A percentile compares a stretch with the other conserved stretches of the same genome.
These are phyloP conservation scores for Pogonophryne albipinna DNA, from an alignment of 2,797 vertebrate species.

Conservation along the genomic window DNA sequence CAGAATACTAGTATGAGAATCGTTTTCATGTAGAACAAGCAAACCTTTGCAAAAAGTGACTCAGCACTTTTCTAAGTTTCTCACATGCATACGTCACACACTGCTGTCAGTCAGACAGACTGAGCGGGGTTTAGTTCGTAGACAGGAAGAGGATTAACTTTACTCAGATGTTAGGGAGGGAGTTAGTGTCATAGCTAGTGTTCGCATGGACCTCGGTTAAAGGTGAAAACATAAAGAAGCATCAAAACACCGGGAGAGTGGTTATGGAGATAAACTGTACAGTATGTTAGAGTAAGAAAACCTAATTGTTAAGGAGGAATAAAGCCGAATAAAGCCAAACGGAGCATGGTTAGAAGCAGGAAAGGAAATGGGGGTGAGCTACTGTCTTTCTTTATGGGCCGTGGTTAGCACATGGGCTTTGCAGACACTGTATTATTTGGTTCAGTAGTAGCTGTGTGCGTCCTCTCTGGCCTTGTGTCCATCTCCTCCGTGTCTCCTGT, in stretches of 20 bases:
- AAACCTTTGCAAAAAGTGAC: conserved; percentile 53
- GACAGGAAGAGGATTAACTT: conserved; percentile 38
- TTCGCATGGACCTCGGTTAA: conserved; percentile 75
- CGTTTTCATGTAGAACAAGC: conserved; percentile 58
- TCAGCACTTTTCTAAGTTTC: conserved; percentile 57
- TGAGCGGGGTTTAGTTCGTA: conserved; percentile 47
- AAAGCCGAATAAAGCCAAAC: conserved; percentile 59
- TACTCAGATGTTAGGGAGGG: conserved; percentile 32
- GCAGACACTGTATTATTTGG: conserved; percentile 71
- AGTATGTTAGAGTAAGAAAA: conserved; percentile 51
- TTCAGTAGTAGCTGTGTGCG: conserved; percentile 81
- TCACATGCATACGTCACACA: conserved; percentile 63
- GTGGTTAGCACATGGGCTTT: conserved; percentile 71
- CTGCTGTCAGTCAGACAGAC: conserved; percentile 47
- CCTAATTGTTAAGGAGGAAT: conserved; percentile 40
- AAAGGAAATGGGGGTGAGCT: conserved; percentile 41
- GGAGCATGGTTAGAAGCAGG: conserved; percentile 56
- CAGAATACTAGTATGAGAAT: conserved; percentile 67
- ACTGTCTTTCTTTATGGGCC: conserved; percentile 72
- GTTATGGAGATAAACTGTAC: conserved; percentile 31
- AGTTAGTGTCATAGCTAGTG: conserved; percentile 72
- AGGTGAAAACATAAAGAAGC: conserved; percentile 43
- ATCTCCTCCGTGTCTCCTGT: conserved; percentile 82
- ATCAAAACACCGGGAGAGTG: conserved; percentile 39
- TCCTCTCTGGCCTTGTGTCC: conserved; percentile 83